phyloP scores from a whole-genome alignment of 1,140 invertebrate species.

The Trichonephila clavipes region DNA sequence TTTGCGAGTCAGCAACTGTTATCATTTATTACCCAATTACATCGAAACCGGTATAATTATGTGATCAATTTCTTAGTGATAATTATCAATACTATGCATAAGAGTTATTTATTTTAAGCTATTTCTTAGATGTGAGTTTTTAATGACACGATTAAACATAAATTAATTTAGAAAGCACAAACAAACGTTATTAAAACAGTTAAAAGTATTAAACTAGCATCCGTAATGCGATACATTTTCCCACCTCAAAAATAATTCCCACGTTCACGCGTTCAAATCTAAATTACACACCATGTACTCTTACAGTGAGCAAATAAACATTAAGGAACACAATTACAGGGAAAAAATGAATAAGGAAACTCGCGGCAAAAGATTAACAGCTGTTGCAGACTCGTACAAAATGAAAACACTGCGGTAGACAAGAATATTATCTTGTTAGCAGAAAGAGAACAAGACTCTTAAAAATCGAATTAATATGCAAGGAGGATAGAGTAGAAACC shows the following conservation, averaged over 20 bases:
- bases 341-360: background rate
- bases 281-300: background rate
- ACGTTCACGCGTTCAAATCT: background rate
- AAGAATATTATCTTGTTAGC: background rate
- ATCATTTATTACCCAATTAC: too few relatives aligned
- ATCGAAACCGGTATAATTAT: too few relatives aligned
- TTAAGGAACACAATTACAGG: background rate
- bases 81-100: too few relatives aligned
- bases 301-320: background rate
- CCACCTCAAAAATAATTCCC: background rate
- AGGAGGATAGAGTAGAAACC: background rate
- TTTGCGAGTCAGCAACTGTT: too few relatives aligned
- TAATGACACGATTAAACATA: too few relatives aligned
- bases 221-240: too few relatives aligned
- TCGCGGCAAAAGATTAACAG: background rate
- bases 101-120: too few relatives aligned
- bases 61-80: too few relatives aligned
- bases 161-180: too few relatives aligned
- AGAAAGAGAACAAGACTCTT: constrained; percentile 20
- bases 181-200: too few relatives aligned
- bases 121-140: too few relatives aligned
- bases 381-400: background rate
- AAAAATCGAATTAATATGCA: constrained; percentile 42
- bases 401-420: background rate
- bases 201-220: too few relatives aligned